phyloP scores from a whole-genome alignment of 1,140 invertebrate species.

The Ceratosolen solmsi region DNA sequence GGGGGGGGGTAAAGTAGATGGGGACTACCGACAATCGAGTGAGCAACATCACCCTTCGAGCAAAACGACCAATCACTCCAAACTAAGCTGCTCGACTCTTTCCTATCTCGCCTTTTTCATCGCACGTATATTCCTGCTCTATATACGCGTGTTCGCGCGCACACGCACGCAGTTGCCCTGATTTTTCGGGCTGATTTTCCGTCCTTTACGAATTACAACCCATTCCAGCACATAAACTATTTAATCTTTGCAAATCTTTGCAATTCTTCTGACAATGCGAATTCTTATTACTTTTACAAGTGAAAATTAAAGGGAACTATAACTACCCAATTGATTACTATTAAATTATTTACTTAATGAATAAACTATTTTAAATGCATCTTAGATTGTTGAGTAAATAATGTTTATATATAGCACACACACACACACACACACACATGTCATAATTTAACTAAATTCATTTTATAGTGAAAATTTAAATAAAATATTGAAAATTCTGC shows the following conservation, averaged over 20 bases:
- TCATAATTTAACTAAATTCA: too few relatives aligned
- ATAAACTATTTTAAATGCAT: too few relatives aligned
- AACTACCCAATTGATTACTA: too few relatives aligned
- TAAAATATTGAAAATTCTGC: too few relatives aligned
- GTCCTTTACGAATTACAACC: not conserved
- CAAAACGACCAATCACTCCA: not conserved
- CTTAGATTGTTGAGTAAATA: too few relatives aligned
- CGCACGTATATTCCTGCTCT: not conserved
- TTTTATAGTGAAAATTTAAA: too few relatives aligned
- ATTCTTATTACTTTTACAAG: too few relatives aligned
- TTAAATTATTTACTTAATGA: too few relatives aligned
- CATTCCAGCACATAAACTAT: not conserved
- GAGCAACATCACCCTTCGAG: not conserved
- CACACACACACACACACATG: too few relatives aligned
- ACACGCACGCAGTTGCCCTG: not conserved
- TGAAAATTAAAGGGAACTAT: too few relatives aligned
- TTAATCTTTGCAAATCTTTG: not conserved
- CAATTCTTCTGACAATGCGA: too few relatives aligned
- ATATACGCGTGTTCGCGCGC: not conserved
- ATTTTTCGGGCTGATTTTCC: not conserved
- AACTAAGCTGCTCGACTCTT: not conserved
- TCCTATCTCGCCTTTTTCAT: not conserved
- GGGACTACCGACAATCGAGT: conserved; percentile 14
- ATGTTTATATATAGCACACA: too few relatives aligned
- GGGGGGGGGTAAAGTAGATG: not conserved